Base-by-base conservation (phyloP, 2,113 vertebrate species). In the Siniperca knerii region DNA sequence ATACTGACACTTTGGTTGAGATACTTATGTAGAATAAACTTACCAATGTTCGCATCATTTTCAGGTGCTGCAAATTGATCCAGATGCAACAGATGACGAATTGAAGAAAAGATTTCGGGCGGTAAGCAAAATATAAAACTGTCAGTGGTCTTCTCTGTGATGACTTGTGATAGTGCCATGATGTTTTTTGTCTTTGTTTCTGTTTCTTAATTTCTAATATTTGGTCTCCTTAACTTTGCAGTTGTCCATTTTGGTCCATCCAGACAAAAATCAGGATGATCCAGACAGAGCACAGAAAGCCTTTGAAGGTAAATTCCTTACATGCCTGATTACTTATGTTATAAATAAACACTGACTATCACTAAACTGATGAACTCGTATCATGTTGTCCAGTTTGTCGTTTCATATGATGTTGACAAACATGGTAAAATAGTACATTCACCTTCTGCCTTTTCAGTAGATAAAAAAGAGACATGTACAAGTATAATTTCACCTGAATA, bases 261-360 rank as follows among this genome's bases (percentile, higher is more conserved):
- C 98, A 77, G 98, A 99, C 94, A 99, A 99, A 95, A 99, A 99
- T 80, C 98, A 99, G 87, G 98, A 97, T 84, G 98, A 99, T 90
- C 91, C 92, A 84, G 97, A 98, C 0, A 94, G 98, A 96, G 96
- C 98, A n/a, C 98, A 99, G 93, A 97, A 96, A 93, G 97, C 98
- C 0, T 99, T 99, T 93, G 98, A 99, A 98, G 98, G 98, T 99
- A 68, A 66, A 55, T 4, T 29, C 12, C 40, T 11, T 64, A 68
- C 44, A 46, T 74, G 2, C 13, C 16, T 58, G 6, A 3, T 18
- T 35, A 62, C 2, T 0, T 33, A 37, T 8, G 4, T 46, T 67
- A 6, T 21, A 44, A 44, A 8, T 3, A 52, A 18, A 52, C 16
- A 52, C 4, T 11, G 18, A 20, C 8, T 48, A 11, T 20, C 16